Evolutionary conservation across 2,888 invertebrate species (phyloP), one percentile per base, ranked within the genome.

Genomic region (Cephus runcator): DNA sequence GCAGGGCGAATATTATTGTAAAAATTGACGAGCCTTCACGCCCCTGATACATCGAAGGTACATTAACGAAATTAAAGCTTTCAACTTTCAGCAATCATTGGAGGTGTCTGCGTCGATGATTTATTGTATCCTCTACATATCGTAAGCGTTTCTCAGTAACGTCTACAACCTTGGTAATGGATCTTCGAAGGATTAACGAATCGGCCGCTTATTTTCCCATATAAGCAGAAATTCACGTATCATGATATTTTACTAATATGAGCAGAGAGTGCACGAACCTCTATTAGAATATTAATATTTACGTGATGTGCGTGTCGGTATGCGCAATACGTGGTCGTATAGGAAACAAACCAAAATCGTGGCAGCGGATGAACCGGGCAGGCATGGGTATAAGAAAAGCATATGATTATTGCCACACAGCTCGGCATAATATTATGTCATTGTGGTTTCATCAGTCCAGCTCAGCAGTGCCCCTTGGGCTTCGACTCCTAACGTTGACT

Each of bases 361-460:
- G 34, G 71, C 71, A 31, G 15, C 12, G 71, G 33, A 34, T 34
- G 34, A 34, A 71, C 71, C 34, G 23, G 33, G 71, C 34, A 71
- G 9, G 9, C 71, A 71, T 12, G 71, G 31, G 71, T 34, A 71
- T 4, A 76, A 81, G 76, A 76, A 79, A 81, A 81, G 81, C 80
- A 80, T 86, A 81, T 86, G 83, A 87, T 86, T 87, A 87, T 83
- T 84, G 82, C 83, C 76, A 83, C 82, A 78, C 82, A 77, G 79
- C 75, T 77, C 80, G 75, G 84, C 83, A 83, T 87, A 87, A 87
- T 86, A 86, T 87, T 87, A 85, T 87, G 88, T 88, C 87, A 87
- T 86, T 86, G 87, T 83, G 85, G 84, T 86, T 86, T 86, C 87
- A 85, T 85, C 87, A 83, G 81, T 76, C 74, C 80, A 73, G 79